Evolutionary conservation across 2,797 vertebrate genomes (phyloP).

Genomic region (Hippocampus kuda): DNA sequence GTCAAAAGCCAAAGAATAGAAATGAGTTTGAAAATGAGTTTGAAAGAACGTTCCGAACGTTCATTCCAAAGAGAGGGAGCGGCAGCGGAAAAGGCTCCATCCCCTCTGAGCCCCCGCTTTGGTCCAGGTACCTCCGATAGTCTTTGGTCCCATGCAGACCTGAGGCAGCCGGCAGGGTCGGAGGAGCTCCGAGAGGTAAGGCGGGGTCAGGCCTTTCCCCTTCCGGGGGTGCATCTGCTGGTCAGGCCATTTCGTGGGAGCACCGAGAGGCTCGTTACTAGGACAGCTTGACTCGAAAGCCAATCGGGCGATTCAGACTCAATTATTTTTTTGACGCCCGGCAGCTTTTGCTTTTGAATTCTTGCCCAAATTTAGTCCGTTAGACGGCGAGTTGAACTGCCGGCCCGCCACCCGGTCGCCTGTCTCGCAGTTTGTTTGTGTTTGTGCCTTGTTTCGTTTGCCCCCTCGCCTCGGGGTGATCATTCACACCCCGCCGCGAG

Average conservation of each 20-base stretch:
- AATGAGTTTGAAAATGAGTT: no score
- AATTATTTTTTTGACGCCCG: not conserved
- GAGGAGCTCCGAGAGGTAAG: no score
- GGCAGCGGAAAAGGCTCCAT: no score
- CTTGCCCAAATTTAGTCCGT: not conserved
- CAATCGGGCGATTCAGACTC: not conserved
- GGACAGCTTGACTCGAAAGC: constrained; percentile 4
- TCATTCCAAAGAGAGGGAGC: no score
- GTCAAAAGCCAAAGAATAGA: no score
- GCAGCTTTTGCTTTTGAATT: not conserved
- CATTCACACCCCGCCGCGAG: constrained; percentile 63
- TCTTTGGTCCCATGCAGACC: no score
- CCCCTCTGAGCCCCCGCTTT: no score
- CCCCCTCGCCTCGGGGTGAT: constrained; percentile 61
- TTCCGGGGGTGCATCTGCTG: not conserved
- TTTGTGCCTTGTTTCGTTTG: constrained; percentile 62
- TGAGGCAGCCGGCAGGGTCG: no score
- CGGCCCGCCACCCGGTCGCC: constrained; percentile 14
- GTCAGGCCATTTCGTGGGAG: constrained; percentile 1
- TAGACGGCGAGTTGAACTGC: constrained; percentile 9
- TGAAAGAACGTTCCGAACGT: no score
- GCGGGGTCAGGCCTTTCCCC: no score
- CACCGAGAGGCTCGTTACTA: not conserved
- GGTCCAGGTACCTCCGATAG: no score
- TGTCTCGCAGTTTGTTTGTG: constrained; percentile 43